Conservation (phyloP, 2,797 vertebrate species). For the Clarias platycephalus region DNA sequence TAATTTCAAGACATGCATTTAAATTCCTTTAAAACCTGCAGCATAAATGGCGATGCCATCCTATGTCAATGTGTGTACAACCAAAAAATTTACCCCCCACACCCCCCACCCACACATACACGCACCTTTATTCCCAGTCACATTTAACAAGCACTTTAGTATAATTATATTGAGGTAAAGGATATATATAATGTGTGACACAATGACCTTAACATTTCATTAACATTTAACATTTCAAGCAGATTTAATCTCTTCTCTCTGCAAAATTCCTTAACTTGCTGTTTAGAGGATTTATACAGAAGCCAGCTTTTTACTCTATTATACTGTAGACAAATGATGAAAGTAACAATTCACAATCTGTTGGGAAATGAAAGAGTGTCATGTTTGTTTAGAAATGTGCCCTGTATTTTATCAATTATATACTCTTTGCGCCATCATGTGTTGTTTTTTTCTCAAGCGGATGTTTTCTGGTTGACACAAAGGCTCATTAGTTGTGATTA, state of each 20-base stretch:
- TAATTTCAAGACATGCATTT: neutral
- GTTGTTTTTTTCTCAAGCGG: neutral
- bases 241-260: neutral
- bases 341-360: neutral
- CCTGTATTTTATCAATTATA: slow-evolving; percentile 57
- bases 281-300: neutral
- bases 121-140: neutral
- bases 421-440: neutral
- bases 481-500: slow-evolving; percentile 62
- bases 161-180: neutral
- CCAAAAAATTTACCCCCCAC: no score
- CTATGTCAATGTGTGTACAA: neutral
- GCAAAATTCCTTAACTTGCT: neutral
- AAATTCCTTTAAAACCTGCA: neutral
- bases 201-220: no score
- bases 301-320: neutral
- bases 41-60: neutral
- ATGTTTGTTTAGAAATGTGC: neutral
- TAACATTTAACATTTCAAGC: neutral
- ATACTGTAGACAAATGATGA: neutral
- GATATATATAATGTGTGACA: neutral
- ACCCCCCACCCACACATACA: neutral
- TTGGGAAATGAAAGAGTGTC: slow-evolving; percentile 1
- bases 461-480: slow-evolving; percentile 53
- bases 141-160: neutral